A percentile compares a stretch with the other conserved stretches of the same genome.
These are phyloP conservation scores for Amazona vittata DNA, from an alignment of 2,113 vertebrate genomes.

Conservation along the genomic window DNA sequence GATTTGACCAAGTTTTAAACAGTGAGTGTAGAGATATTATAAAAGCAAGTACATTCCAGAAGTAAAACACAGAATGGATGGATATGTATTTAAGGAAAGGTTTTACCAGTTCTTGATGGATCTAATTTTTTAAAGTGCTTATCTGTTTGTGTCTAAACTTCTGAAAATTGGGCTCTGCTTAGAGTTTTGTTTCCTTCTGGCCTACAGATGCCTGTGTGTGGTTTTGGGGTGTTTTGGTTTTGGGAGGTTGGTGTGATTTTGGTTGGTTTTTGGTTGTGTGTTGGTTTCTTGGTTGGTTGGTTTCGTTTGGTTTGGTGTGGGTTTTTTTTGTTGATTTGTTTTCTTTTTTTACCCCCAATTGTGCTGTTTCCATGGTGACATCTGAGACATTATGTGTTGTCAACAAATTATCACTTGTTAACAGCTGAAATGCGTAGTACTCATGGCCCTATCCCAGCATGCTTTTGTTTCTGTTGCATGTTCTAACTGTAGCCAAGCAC, in stretches of 20 bases:
- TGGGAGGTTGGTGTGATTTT: not conserved
- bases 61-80: constrained; percentile 24
- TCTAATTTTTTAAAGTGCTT: not conserved
- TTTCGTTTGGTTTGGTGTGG: not conserved
- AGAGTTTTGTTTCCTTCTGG: not conserved
- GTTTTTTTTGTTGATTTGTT: not conserved
- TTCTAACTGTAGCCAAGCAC: not conserved
- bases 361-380: not conserved
- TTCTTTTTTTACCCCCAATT: not conserved
- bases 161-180: not conserved
- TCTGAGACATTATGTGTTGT: not conserved
- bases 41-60: constrained; percentile 15
- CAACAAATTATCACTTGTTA: not conserved
- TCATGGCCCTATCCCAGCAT: not conserved
- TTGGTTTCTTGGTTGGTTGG: not conserved
- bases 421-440: not conserved
- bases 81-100: not conserved
- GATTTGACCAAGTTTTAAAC: constrained; percentile 37
- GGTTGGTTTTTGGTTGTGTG: not conserved
- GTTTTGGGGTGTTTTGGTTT: not conserved
- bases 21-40: not conserved
- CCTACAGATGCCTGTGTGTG: not conserved
- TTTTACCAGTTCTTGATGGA: not conserved
- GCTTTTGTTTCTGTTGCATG: not conserved
- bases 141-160: not conserved